phyloP scores from a whole-genome alignment of 2,797 vertebrate genomes.

The Micropoecilia bifurca region DNA sequence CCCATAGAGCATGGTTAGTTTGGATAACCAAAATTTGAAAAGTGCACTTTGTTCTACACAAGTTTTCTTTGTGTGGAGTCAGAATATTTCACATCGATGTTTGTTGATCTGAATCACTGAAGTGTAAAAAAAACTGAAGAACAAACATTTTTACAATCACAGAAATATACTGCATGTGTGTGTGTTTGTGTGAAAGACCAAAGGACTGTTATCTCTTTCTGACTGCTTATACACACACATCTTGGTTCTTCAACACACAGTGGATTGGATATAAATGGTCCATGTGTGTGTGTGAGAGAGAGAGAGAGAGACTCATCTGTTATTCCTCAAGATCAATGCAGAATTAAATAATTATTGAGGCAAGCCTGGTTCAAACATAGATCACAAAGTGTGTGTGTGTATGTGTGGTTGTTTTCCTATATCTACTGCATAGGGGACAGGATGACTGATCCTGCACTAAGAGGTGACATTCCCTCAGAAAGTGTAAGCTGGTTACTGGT shows the following conservation, averaged over 20 bases:
- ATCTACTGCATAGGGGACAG: no score
- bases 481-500: background rate
- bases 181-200: conserved; percentile 2
- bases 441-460: background rate
- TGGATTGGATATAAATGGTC: background rate
- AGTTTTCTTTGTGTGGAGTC: background rate
- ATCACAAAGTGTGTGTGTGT: conserved; percentile 18
- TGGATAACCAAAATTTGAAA: background rate
- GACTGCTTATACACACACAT: background rate
- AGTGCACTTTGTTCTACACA: background rate
- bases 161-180: conserved; percentile 4
- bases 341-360: conserved; percentile 45
- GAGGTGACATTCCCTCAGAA: background rate
- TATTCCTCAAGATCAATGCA: conserved; percentile 48
- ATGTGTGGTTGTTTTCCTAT: conserved; percentile 4
- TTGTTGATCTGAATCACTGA: background rate
- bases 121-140: background rate
- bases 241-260: background rate
- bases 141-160: background rate
- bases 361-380: conserved; percentile 22
- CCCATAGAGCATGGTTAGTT: background rate
- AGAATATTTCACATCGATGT: background rate
- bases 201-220: background rate
- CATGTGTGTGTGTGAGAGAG: background rate
- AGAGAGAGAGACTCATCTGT: conserved; percentile 19